A percentile compares a stretch with the other conserved stretches of the same genome.
Conservation (phyloP, 2,113 vertebrate genomes). For the Trochalopteron elliotii region DNA sequence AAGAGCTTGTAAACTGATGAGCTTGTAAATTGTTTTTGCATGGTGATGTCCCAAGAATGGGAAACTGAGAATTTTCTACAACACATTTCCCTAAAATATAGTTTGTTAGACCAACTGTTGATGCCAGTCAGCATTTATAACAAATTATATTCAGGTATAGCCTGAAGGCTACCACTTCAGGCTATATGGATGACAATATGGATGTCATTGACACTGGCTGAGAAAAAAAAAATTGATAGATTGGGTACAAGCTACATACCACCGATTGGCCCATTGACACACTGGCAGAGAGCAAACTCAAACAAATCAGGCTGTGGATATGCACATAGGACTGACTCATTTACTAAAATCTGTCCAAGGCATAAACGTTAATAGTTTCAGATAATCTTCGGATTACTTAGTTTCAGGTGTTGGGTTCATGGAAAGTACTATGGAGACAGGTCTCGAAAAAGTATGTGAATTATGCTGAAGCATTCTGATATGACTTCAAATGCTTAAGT, state of each 20-base stretch:
- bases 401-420: neutral
- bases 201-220: neutral
- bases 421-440: neutral
- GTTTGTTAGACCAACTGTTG: neutral
- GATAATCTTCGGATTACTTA: neutral
- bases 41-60: neutral
- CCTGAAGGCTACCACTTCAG: neutral
- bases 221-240: neutral
- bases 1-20: neutral
- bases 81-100: neutral
- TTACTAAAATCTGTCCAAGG: neutral
- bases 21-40: neutral
- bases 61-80: neutral
- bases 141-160: neutral
- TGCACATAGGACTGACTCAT: neutral
- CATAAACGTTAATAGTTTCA: neutral
- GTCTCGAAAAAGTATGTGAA: neutral
- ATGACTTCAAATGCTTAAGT: neutral
- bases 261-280: neutral
- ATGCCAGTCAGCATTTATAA: neutral
- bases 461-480: neutral
- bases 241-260: neutral
- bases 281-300: neutral
- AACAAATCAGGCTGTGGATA: neutral
- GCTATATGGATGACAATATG: neutral